These are phyloP conservation scores for Coelogynopora nodosa DNA, from an alignment of 2,888 invertebrate species.

Conservation along the genomic window DNA sequence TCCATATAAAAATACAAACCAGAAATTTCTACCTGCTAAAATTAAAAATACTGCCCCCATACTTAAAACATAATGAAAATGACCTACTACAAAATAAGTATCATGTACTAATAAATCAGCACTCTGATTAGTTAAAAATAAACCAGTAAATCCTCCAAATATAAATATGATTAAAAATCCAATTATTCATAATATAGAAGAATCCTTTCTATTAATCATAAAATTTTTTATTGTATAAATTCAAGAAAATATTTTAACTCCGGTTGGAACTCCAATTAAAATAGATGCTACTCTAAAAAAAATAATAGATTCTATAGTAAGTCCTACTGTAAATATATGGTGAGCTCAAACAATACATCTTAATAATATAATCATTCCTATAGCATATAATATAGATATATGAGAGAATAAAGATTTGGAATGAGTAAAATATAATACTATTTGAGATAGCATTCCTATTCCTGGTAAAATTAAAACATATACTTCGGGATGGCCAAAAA, in stretches of 20 bases:
- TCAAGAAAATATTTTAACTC: conserved; percentile 79
- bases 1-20: no score
- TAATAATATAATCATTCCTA: conserved; percentile 75
- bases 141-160: conserved; percentile 31
- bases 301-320: conserved; percentile 77
- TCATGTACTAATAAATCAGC: conserved; percentile 12
- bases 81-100: conserved; percentile 31
- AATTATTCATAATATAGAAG: no score
- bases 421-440: conserved; percentile 69
- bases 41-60: neutral
- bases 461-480: conserved; percentile 80
- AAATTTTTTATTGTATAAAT: no score
- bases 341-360: conserved; percentile 81
- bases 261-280: conserved; percentile 80
- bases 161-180: conserved; percentile 9
- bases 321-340: conserved; percentile 78
- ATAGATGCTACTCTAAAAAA: conserved; percentile 79
- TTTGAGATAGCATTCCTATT: conserved; percentile 77
- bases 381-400: conserved; percentile 77
- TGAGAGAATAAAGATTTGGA: conserved; percentile 72
- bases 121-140: neutral
- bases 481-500: conserved; percentile 81
- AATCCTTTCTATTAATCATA: no score
- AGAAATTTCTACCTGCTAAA: neutral
- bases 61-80: conserved; percentile 23